These are phyloP conservation scores for Caloenas nicobarica DNA, from an alignment of 2,113 vertebrate species.

Conservation along the genomic window DNA sequence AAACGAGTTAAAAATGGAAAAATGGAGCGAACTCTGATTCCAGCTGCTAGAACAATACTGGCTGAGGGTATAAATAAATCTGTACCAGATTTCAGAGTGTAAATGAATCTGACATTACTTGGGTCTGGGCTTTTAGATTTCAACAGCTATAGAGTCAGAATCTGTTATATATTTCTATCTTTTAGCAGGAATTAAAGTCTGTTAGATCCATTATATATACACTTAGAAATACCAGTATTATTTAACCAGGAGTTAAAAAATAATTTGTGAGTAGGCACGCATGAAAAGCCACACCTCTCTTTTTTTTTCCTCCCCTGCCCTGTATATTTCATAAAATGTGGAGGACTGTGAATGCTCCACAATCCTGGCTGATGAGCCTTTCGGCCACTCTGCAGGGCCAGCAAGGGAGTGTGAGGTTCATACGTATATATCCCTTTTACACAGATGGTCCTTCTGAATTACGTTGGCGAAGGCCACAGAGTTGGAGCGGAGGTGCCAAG, in stretches of 20 bases:
- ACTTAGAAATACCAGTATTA: not conserved
- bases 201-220: not conserved
- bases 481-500: not conserved
- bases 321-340: not conserved
- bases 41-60: not conserved
- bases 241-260: not conserved
- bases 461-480: not conserved
- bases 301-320: not conserved
- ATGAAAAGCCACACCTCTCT: not conserved
- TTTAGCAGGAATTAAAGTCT: not conserved
- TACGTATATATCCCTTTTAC: not conserved
- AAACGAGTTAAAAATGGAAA: not conserved
- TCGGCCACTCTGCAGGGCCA: not conserved
- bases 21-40: not conserved
- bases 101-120: not conserved
- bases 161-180: not conserved
- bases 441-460: not conserved
- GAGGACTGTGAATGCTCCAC: not conserved
- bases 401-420: not conserved
- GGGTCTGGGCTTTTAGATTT: not conserved
- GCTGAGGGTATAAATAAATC: not conserved
- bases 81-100: not conserved
- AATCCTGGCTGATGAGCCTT: not conserved
- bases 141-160: not conserved
- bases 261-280: not conserved